Evolutionary conservation across 1,140 invertebrate species (phyloP), one percentile per base, ranked within the genome.

Genomic region (Maconellicoccus hirsutus): DNA sequence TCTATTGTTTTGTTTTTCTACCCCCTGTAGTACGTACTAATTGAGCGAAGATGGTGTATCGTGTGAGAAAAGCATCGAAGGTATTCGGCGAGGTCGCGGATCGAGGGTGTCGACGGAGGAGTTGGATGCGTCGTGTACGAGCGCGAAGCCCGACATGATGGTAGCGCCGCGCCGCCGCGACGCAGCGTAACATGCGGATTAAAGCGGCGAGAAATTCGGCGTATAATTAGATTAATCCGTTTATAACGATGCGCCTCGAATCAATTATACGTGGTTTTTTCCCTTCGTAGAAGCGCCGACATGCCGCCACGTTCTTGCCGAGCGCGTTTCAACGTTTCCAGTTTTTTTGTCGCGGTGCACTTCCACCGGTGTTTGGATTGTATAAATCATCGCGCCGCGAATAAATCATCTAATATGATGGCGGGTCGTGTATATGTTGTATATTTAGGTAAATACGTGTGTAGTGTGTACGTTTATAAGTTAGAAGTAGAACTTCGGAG

Each of bases 1-100:
- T 52, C 42, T 52, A 16, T 52, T 52, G 42, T 52, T 52, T 52
- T n/a, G n/a, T n/a, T n/a, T 52, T 52, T 52, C 42, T 52, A 52
- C 42, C 42, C 42, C 42, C 42, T 52, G 42, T 19, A 52, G 42
- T 52, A 52, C 42, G 42, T 33, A 33, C 29, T 33, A 33, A 33
- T 33, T 33, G 29, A 33, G 29, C 12, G 29, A 33, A 16, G 16
- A 52, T 6, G 16, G 2, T 6, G 29, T 12, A 33, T 6, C 29
- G 29, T 52, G 42, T 52, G 42, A 52, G 42, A 52, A 52, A 52
- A 52, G 2, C n/a, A 19, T 16, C 42, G 42, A 19, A 14, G 42
- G 42, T 52, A 19, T 52, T 52, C n/a, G n/a, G n/a, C n/a, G n/a
- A n/a, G n/a, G n/a, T n/a, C 42, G 2, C n/a, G 6, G 42, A 8